Percentiles rank a stretch among this genome's conserved stretches.
phyloP scores from a whole-genome alignment of 2,113 vertebrate species.

The Fulica atra region DNA sequence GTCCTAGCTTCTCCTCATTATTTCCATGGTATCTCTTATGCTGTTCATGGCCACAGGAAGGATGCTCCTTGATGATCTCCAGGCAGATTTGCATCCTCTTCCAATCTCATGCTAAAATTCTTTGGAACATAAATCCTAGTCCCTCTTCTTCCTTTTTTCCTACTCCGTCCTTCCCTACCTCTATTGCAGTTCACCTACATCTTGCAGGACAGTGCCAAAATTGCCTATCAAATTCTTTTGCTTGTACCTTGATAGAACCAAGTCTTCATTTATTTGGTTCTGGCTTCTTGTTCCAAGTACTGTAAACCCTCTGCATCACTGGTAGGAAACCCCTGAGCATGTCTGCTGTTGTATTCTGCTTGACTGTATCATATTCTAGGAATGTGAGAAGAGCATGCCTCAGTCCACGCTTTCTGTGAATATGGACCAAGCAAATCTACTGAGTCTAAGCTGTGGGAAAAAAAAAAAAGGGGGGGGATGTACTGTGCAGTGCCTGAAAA shows the following conservation, averaged over 20 bases:
- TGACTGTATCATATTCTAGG: neutral
- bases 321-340: neutral
- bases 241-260: neutral
- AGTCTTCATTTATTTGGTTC: neutral
- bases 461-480: neutral
- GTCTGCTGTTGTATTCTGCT: neutral
- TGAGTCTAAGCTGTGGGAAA: neutral
- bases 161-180: neutral
- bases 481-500: neutral
- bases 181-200: neutral
- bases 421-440: neutral
- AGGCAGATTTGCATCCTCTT: neutral
- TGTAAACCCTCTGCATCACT: neutral
- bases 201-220: neutral
- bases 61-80: neutral
- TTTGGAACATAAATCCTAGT: neutral
- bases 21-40: neutral
- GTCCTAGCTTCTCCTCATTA: neutral
- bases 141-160: neutral
- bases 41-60: rapidly evolving
- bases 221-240: neutral
- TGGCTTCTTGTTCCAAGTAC: neutral
- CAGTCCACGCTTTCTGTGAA: neutral
- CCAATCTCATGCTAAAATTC: neutral
- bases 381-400: neutral